Base-by-base conservation (phyloP, 2,888 invertebrate genomes). In the Mycogona germanica region DNA sequence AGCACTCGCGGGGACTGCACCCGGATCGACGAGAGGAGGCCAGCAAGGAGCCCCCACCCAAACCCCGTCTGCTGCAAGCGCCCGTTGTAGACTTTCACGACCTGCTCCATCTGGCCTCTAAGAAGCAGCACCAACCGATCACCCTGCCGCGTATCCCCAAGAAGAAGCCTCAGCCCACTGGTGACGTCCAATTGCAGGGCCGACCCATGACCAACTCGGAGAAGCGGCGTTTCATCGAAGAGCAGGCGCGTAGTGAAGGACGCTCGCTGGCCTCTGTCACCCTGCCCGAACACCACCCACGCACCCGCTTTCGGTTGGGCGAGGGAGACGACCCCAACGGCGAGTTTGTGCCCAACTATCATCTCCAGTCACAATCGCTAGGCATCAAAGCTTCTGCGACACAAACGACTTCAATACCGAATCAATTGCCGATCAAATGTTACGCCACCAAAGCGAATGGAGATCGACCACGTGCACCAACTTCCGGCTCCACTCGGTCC, bases 171-270 rank as follows among this genome's bases (percentile, higher is more conserved):
- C 28, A 41, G 28, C 25, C 14, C 12, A 45, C 32, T 7, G 50
- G 28, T 7, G 46, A 47, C 23, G 38, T 19, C 5, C 54, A 50
- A 6, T 21, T 38, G 9, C 46, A 46, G 0, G 86, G 85, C 60
- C 75, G 84, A 41, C 73, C 80, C 12, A 78, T 89, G 74, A 89
- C 89, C 0, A 84, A 84, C 61, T 84, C 80, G 61, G 87, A 91
- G 64, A 84, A 78, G 64, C 74, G 75, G 42, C 86, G 87, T 64
- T 76, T 78, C 63, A 79, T 84, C 62, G 80, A 81, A 62, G 82
- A 85, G 60, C 77, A 79, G 66, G 82, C 80, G 23, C 55, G 59
- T 37, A 62, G 59, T 51, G 55, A 60, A 35, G 51, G 57, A 51
- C 45, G 40, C n/a, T 37, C 42, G 17, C 14, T 51, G 19, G 6